Evolutionary conservation across 2,113 vertebrate genomes (phyloP).

Genomic region (Cromileptes altivelis): DNA sequence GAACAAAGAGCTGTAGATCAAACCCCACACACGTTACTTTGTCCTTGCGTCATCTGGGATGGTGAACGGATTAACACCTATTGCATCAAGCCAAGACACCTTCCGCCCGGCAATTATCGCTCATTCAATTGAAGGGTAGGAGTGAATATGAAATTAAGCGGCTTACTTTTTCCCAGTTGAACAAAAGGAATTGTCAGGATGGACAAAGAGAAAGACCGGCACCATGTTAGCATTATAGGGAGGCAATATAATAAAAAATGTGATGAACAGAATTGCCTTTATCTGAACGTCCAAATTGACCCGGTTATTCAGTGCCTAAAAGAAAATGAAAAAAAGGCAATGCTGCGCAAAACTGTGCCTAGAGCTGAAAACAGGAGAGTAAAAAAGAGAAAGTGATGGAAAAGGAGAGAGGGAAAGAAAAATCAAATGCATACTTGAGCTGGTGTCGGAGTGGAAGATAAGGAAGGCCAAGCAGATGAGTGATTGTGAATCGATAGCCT

Average conservation of each 20-base stretch:
- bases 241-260: neutral
- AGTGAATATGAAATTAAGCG: conserved; percentile 22
- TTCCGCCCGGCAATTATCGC: conserved; percentile 53
- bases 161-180: conserved; percentile 24
- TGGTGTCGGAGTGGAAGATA: conserved; percentile 48
- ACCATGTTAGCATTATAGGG: neutral
- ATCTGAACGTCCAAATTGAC: conserved; percentile 1
- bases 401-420: neutral
- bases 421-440: conserved; percentile 53
- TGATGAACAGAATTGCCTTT: neutral
- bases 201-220: neutral
- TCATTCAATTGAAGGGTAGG: conserved; percentile 30
- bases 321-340: neutral
- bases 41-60: conserved; percentile 73
- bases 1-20: conserved; percentile 52
- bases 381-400: neutral
- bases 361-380: neutral
- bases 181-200: conserved; percentile 26
- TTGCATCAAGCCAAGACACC: conserved; percentile 58
- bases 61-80: conserved; percentile 65
- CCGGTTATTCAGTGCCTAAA: neutral
- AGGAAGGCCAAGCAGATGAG: conserved; percentile 62
- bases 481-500: conserved; percentile 69
- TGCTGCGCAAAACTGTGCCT: neutral
- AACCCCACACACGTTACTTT: conserved; percentile 55